These are phyloP conservation scores for Caenorhabditis plicata DNA, from an alignment of 2,888 invertebrate species.

Conservation along the genomic window DNA sequence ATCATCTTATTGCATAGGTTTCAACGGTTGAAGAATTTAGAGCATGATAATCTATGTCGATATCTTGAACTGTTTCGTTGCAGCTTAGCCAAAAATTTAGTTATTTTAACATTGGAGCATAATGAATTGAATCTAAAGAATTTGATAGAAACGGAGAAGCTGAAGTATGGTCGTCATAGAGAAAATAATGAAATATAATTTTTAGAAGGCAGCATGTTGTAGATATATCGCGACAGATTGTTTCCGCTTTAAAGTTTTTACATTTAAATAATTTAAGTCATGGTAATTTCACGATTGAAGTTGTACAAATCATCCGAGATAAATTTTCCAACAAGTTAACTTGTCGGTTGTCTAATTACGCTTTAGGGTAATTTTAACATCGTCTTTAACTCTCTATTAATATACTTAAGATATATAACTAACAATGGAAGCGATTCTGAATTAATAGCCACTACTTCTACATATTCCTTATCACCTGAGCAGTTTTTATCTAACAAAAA, in stretches of 20 bases:
- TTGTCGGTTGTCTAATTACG: slow-evolving; percentile 5
- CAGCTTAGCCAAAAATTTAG: slow-evolving; percentile 39
- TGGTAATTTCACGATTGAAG: slow-evolving; percentile 11
- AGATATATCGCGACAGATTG: slow-evolving; percentile 76
- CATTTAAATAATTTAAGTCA: slow-evolving; percentile 23
- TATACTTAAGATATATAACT: slow-evolving; percentile 15
- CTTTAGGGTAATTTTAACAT: slow-evolving; percentile 6
- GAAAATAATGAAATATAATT: not conserved
- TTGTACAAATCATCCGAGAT: not conserved
- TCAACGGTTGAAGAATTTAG: slow-evolving; percentile 36
- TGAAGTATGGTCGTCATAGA: too few species aligned
- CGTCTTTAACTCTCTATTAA: not conserved
- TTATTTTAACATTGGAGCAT: not conserved
- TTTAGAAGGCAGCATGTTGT: not conserved
- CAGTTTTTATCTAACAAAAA: too few species aligned
- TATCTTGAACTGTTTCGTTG: slow-evolving; percentile 84
- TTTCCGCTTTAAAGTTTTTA: slow-evolving; percentile 21
- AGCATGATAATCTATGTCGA: slow-evolving; percentile 76
- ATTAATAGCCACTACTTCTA: not conserved
- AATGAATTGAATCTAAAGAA: not conserved
- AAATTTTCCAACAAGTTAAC: slow-evolving; percentile 2
- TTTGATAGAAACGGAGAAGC: too few species aligned
- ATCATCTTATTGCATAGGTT: slow-evolving; percentile 12
- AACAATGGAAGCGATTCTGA: slow-evolving; percentile 13
- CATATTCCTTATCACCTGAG: slow-evolving; percentile 1